Evolutionary conservation across 2,797 vertebrate species (phyloP), one percentile per base, ranked within the genome.

Genomic region (Heteromormyrus szaboi): DNA sequence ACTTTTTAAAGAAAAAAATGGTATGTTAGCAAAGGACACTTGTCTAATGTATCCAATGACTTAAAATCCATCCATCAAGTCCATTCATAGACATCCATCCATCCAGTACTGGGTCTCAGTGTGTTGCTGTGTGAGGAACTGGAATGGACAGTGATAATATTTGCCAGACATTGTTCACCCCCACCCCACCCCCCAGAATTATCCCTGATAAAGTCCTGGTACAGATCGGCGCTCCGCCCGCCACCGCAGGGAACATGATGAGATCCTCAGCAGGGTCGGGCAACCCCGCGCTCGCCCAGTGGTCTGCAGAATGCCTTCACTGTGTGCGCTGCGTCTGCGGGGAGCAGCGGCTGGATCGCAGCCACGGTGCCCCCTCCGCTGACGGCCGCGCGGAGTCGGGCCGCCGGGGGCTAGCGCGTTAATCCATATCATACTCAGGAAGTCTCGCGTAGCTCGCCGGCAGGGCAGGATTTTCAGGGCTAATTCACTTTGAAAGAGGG

Each of bases 401-500:
- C 7, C 19, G 11, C 25, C 6, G 12, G 29, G 84, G 50, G 22
- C 29, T 19, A 11, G 25, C 17, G 50, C 29, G 85, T 12, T 86
- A 62, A 87, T 87, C 86, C 56, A 22, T 46, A 65, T 87, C 54
- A 46, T 29, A 62, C 37, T 62, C 86, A 87, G 86, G 86, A 87
- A 87, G 86, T 65, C 41, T 46, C 11, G 54, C 29, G 54, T 46
- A 44, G 86, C 86, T 48, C 56, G 17, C 54, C 59, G 86, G n/a
- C 86, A 62, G 54, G n/a, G 17, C 9, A 25, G 54, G 56, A 46
- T 65, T 65, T 65, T 87, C 56, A 44, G 86, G 56, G 86, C 54
- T 87, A 87, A 87, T 87, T 87, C 56, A 46, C 19, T 65, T 87
- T 65, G 54, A 87, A 87, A 87, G 86, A 87, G 54, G 56, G 86